Percentiles rank a stretch among this genome's conserved stretches.
Evolutionary conservation across 2,113 vertebrate genomes (phyloP).

Genomic region (Perognathus longimembris): DNA sequence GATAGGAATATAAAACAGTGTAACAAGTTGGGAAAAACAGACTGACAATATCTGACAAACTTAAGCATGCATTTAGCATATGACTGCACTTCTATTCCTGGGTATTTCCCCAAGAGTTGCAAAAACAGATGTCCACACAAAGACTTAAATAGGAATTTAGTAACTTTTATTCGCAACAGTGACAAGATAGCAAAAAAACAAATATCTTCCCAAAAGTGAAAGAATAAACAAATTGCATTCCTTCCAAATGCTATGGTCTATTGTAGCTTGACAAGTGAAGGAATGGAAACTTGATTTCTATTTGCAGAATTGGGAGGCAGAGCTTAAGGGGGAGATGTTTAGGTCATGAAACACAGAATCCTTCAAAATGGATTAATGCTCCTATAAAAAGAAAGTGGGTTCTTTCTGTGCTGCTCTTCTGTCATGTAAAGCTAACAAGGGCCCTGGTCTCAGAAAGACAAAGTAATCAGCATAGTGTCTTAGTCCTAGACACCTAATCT

Average conservation of each 20-base stretch:
- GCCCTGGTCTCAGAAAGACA: not conserved
- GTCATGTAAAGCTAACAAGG: not conserved
- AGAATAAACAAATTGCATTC: not conserved
- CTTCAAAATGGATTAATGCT: not conserved
- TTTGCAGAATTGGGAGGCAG: not conserved
- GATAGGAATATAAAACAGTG: slow-evolving; percentile 45
- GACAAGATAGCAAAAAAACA: not conserved
- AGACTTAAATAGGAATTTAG: slow-evolving; percentile 2
- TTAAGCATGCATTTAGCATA: slow-evolving; percentile 56
- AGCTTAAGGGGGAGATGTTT: not conserved
- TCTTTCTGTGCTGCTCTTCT: not conserved
- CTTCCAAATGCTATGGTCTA: not conserved
- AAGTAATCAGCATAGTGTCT: not conserved
- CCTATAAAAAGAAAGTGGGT: not conserved
- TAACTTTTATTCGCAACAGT: not conserved
- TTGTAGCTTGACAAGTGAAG: not conserved
- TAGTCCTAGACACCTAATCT: not conserved
- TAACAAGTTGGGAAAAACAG: slow-evolving; percentile 69
- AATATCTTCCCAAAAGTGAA: not conserved
- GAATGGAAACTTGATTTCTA: not conserved
- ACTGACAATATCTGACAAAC: slow-evolving; percentile 47
- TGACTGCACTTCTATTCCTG: slow-evolving; percentile 58
- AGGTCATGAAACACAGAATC: not conserved
- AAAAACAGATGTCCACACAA: slow-evolving; percentile 56
- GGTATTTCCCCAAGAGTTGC: slow-evolving; percentile 51